Conservation (phyloP, 2,113 vertebrate species). For the Garra rufa region DNA sequence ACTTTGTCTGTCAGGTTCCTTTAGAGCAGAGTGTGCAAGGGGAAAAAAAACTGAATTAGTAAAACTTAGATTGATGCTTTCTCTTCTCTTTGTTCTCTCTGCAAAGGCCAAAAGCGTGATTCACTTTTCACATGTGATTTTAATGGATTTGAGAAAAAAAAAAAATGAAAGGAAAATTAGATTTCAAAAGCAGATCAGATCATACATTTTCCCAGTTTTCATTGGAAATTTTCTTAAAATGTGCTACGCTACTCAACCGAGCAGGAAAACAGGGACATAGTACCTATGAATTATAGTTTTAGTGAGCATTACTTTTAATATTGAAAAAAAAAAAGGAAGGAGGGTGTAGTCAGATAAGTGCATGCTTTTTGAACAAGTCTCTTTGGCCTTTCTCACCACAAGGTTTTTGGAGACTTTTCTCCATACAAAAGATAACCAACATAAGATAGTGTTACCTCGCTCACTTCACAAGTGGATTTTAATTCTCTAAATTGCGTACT, state of each 20-base stretch:
- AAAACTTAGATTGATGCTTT: conserved; percentile 47
- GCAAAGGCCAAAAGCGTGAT: conserved; percentile 4
- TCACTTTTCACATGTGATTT: conserved; percentile 1
- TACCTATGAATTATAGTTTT: background rate
- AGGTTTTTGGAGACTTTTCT: conserved; percentile 61
- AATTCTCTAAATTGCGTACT: conserved; percentile 59
- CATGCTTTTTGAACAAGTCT: conserved; percentile 59
- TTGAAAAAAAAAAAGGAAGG: background rate
- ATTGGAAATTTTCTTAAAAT: background rate
- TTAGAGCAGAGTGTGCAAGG: conserved; percentile 62
- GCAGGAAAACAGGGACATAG: background rate
- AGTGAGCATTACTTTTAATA: conserved; percentile 25
- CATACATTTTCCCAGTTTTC: conserved; percentile 1
- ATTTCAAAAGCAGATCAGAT: conserved; percentile 1
- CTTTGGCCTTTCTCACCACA: conserved; percentile 58
- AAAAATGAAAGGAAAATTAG: background rate
- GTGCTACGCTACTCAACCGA: background rate
- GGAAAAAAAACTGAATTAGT: conserved; percentile 44
- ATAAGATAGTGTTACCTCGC: conserved; percentile 38
- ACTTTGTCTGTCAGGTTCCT: conserved; percentile 62
- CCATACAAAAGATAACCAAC: conserved; percentile 63
- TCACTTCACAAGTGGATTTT: conserved; percentile 54
- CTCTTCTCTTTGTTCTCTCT: conserved; percentile 9
- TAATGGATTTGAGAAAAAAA: background rate
- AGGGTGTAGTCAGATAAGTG: conserved; percentile 1